A percentile compares a stretch with the other conserved stretches of the same genome.
These are phyloP conservation scores for Ctenoplectra terminalis DNA, from an alignment of 1,140 invertebrate genomes.

Conservation along the genomic window DNA sequence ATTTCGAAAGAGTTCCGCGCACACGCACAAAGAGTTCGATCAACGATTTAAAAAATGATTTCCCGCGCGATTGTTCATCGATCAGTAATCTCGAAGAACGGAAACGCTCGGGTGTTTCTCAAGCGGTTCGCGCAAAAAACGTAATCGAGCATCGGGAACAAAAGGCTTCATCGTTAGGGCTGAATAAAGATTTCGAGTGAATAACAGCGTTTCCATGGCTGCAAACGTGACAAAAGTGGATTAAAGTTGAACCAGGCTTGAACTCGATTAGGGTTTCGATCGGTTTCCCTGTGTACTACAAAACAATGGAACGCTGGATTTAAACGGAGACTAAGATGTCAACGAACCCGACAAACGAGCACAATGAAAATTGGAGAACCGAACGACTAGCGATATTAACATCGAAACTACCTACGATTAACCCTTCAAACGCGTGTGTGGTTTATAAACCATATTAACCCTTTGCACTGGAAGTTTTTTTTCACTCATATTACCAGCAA, in stretches of 20 bases:
- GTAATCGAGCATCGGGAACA: not conserved
- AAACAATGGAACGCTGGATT: not conserved
- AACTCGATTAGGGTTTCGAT: conserved; percentile 24
- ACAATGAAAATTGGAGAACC: not conserved
- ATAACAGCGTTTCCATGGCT: conserved; percentile 17
- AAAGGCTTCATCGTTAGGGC: conserved; percentile 16
- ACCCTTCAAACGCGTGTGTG: too few relatives aligned
- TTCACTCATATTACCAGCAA: too few relatives aligned
- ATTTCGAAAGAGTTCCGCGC: not conserved
- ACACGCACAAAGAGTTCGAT: too few relatives aligned
- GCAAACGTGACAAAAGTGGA: conserved; percentile 30
- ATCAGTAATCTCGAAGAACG: not conserved
- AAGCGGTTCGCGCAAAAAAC: not conserved
- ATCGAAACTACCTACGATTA: too few relatives aligned
- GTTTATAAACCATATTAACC: too few relatives aligned
- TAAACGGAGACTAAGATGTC: not conserved
- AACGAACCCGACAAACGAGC: not conserved
- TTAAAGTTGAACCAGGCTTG: conserved; percentile 26
- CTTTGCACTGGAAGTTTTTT: too few relatives aligned
- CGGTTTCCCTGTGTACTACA: not conserved
- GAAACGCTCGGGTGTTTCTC: not conserved
- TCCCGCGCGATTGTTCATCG: not conserved
- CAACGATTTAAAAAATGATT: conserved; percentile 3
- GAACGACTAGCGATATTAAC: not conserved
- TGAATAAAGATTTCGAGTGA: not conserved